These are phyloP conservation scores for Sebastolobus altivelis DNA, from an alignment of 2,797 vertebrate species.

Conservation along the genomic window DNA sequence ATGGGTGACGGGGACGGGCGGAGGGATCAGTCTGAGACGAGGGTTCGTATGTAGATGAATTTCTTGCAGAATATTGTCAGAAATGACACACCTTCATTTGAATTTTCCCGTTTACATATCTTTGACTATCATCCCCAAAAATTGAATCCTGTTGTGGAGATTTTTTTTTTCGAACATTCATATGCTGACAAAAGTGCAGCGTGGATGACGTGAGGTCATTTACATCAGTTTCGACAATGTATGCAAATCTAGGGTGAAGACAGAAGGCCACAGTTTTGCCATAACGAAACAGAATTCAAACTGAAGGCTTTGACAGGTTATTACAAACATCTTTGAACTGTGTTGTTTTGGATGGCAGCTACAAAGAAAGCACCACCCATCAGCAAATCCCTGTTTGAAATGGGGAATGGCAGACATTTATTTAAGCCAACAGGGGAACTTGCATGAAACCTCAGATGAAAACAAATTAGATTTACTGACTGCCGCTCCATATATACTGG, in stretches of 20 bases:
- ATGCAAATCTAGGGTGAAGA: constrained; percentile 14
- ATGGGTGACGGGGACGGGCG: constrained; percentile 97
- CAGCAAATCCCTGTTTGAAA: constrained; percentile 41
- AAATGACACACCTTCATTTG: neutral
- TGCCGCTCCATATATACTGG: neutral
- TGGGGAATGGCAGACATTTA: constrained; percentile 37
- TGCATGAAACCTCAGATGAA: constrained; percentile 39
- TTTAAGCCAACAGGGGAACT: constrained; percentile 43
- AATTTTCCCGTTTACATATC: neutral
- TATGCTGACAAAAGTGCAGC: neutral
- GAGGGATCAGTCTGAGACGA: constrained; percentile 93
- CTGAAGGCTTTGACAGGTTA: constrained; percentile 55
- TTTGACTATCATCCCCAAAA: neutral
- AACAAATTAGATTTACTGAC: constrained; percentile 33
- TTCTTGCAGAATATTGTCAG: neutral
- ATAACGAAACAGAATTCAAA: constrained; percentile 44
- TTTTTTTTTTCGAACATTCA: neutral
- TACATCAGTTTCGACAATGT: constrained; percentile 8
- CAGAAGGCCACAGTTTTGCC: constrained; percentile 15
- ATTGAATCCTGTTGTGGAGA: neutral
- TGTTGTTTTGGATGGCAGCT: constrained; percentile 44
- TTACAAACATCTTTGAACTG: constrained; percentile 54
- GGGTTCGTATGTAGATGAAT: constrained; percentile 83
- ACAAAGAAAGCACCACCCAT: constrained; percentile 43
- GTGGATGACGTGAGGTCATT: constrained; percentile 27